Evolutionary conservation across 2,888 invertebrate genomes (phyloP), one percentile per base, ranked within the genome.

Genomic region (Hydropsyche betteni): DNA sequence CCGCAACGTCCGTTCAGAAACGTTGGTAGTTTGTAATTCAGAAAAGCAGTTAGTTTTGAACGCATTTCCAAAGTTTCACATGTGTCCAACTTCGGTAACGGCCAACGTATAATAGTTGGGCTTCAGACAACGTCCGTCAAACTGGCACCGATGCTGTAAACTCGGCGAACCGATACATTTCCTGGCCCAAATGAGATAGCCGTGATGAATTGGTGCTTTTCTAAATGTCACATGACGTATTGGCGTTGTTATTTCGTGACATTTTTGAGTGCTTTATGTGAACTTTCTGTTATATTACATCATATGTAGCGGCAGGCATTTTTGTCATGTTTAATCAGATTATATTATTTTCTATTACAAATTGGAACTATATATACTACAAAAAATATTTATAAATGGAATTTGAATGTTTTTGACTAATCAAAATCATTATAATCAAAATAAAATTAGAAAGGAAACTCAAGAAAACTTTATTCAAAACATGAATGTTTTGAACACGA

Each of bases 1-100:
- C 16, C 58, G 16, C 58, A 58, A 58, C 8, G 58, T 14, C 58
- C 58, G 58, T 24, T 58, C 58, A 58, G 58, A 24, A 58, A 58
- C 58, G 58, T 58, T 24, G 58, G 16, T 16, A 1, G 58, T 58
- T 24, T 58, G 58, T 58, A 1, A 58, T 58, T 24, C 24, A 16
- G 58, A 24, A 58, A 14, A 53, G 4, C 58, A 58, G 58, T 44
- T 44, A 44, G 44, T 44, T 44, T 44, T 10, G 44, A 44, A 44
- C 44, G 44, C 44, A 44, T 44, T 44, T 44, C 44, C 44, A 44
- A 44, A 44, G 44, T 58, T 58, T 58, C 58, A 58, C 14, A 58
- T 24, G 24, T 58, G n/a, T 58, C 58, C 14, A 58, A 58, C 58
- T 58, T 58, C 24, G 16, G 24, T 4, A n/a, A 53, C 7, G 58